Evolutionary conservation across 1,140 invertebrate genomes (phyloP).

Genomic region (Trachymyrmex cornetzi): DNA sequence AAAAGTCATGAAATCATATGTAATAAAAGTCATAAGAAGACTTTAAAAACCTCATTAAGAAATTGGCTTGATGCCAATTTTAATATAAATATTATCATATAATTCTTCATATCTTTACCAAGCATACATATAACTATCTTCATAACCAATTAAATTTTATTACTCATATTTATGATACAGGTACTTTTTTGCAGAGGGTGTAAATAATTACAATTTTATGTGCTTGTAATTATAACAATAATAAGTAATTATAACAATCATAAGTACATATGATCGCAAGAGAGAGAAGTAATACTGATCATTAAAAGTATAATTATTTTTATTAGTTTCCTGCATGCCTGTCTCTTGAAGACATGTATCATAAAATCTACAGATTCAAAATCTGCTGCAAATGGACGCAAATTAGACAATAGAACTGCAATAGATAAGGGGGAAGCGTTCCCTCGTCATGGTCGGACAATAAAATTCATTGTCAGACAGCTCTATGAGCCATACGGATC

Average conservation of each 20-base stretch:
- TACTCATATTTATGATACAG: not conserved
- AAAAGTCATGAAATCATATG: too few species aligned
- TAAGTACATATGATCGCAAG: not conserved
- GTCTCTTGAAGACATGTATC: not conserved
- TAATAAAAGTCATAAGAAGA: not conserved
- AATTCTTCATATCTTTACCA: not conserved
- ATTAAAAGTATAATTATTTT: not conserved
- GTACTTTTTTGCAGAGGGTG: not conserved
- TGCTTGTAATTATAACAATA: not conserved
- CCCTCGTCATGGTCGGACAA: slow-evolving; percentile 57
- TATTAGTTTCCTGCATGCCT: not conserved
- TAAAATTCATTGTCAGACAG: slow-evolving; percentile 48
- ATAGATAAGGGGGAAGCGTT: slow-evolving; percentile 39
- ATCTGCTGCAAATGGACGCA: not conserved
- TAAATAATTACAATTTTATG: not conserved
- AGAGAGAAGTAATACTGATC: not conserved
- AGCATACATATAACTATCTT: not conserved
- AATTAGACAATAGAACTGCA: not conserved
- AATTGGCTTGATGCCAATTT: not conserved
- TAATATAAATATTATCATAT: not conserved
- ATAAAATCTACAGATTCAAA: slow-evolving; percentile 14
- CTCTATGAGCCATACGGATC: slow-evolving; percentile 35
- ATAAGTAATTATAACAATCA: too few species aligned
- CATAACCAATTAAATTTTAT: slow-evolving; percentile 33
- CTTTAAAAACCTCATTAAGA: too few species aligned